Percentiles rank a stretch among this genome's conserved stretches.
phyloP scores from a whole-genome alignment of 1,140 invertebrate species.

The Drosophila prosaltans region DNA sequence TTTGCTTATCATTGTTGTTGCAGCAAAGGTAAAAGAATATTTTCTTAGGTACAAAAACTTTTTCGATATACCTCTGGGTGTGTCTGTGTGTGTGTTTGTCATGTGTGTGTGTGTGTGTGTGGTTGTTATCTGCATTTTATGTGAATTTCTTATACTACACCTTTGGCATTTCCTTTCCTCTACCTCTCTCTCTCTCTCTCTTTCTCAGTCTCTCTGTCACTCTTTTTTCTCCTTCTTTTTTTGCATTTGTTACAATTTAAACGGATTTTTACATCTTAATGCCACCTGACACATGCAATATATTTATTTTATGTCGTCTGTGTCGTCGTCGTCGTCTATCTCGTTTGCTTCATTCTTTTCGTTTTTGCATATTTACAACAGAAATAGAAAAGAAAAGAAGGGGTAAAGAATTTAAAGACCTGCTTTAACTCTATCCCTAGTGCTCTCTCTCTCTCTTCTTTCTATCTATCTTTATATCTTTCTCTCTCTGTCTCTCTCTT shows the following conservation, averaged over 20 bases:
- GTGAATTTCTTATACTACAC: conserved; percentile 47
- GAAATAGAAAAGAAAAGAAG: background rate
- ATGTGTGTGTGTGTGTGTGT: conserved; percentile 18
- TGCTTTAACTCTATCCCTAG: conserved; percentile 27
- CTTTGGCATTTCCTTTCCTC: conserved; percentile 41
- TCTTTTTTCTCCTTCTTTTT: conserved; percentile 7
- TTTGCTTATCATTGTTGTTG: conserved; percentile 67
- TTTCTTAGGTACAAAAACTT: conserved; percentile 55
- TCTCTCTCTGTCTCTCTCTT: background rate
- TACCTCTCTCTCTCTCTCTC: conserved; percentile 13
- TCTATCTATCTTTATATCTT: conserved; percentile 1
- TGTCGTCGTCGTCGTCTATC: conserved; percentile 30
- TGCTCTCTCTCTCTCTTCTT: conserved; percentile 12
- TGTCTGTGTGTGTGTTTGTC: conserved; percentile 19
- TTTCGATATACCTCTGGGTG: conserved; percentile 41
- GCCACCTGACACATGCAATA: conserved; percentile 53
- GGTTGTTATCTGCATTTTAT: conserved; percentile 54
- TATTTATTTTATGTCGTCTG: conserved; percentile 22
- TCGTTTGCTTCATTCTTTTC: conserved; percentile 13
- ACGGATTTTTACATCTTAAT: conserved; percentile 67
- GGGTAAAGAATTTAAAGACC: background rate
- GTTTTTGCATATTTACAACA: conserved; percentile 1
- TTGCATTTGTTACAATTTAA: conserved; percentile 67
- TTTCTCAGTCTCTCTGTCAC: background rate
- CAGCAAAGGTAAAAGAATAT: conserved; percentile 51